Base-by-base conservation (phyloP, 2,113 vertebrate species). In the Neolamprologus toae region DNA sequence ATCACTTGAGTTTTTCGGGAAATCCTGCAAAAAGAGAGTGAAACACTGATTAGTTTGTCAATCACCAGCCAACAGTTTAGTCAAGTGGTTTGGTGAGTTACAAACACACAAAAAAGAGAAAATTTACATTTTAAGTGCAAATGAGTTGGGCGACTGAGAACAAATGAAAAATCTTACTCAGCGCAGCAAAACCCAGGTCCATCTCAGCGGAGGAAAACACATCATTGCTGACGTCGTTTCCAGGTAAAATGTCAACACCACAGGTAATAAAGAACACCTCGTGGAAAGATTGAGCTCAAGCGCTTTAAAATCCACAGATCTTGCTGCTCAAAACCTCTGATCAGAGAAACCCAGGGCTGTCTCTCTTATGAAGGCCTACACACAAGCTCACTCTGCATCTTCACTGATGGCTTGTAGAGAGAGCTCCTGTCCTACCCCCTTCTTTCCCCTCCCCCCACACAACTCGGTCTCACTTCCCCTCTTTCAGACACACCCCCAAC, bases 401-500 rank as follows among this genome's bases (percentile, higher is more conserved):
- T 82, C 85, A 92, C 90, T 91, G 7, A 88, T 90, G 86, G 82
- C 84, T 87, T 91, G 94, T 90, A 82, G 83, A 93, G 91, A 94
- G 88, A 83, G 89, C 89, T 93, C 92, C 92, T 88, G 88, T 93
- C 87, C 89, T 87, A 87, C 89, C 89, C 92, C 90, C 86, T 86
- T 86, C 68, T 68, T 80, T 35, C 88, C 90, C 93, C 91, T 89
- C 93, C 93, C 93, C 95, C 95, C 92, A 92, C 61, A 57, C 80
- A 28, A 82, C 92, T 87, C 87, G 12, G 80, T 86, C 93, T 95
- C 93, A 95, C 92, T 95, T 95, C 95, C 93, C 91, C 92, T 92
- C 90, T 19, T 88, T 93, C 92, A 94, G 92, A 95, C 93, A 94
- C 93, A 92, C 92, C 93, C 93, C 93, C 94, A 91, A 76, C 92